Base-by-base conservation (phyloP, 2,797 vertebrate genomes). In the Caiman crocodilus region DNA sequence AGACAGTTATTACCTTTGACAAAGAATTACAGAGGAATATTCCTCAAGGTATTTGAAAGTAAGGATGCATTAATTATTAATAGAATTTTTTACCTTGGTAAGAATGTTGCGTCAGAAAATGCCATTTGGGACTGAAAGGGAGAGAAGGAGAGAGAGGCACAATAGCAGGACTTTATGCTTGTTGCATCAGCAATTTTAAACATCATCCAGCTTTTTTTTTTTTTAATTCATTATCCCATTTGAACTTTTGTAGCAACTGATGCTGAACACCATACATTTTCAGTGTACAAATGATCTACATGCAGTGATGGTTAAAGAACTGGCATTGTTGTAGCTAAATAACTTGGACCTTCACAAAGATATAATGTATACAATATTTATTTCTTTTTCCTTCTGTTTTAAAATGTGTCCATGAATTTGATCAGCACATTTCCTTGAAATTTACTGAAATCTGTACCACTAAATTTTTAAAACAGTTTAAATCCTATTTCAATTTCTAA, bases 1-100 rank as follows among this genome's bases (percentile, higher is more conserved):
- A 88, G 90, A 89, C 82, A 93, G 88, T 94, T 96, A 92, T 96
- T 95, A 84, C 79, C 87, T 97, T 92, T 95, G 93, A 96, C 90
- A 95, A 94, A 93, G 84, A 94, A 96, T 92, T 96, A 96, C 64
- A 76, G 71, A 89, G 64, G 90, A 95, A 90, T 94, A 95, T 91
- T 94, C 86, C 86, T 96, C 79, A 23, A 95, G 92, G 87, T 89
- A 93, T 94, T 92, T 90, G 56, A 92, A 94, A 93, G 61, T 88
- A 94, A 86, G 83, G 76, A 92, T 75, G 89, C 14, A 82, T 93
- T 90, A 30, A 97, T 96, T 97, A 91, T 96, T 90, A 94, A 93
- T 35, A 88, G 67, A 67, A 23, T 28, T 82, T 26, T 92, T 92
- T 80, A 79, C 79, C 78, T 84, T 78, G 55, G 26, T 86, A 91